Evolutionary conservation across 2,888 invertebrate species (phyloP), one percentile per base, ranked within the genome.

Genomic region (Boloria euphrosyne): DNA sequence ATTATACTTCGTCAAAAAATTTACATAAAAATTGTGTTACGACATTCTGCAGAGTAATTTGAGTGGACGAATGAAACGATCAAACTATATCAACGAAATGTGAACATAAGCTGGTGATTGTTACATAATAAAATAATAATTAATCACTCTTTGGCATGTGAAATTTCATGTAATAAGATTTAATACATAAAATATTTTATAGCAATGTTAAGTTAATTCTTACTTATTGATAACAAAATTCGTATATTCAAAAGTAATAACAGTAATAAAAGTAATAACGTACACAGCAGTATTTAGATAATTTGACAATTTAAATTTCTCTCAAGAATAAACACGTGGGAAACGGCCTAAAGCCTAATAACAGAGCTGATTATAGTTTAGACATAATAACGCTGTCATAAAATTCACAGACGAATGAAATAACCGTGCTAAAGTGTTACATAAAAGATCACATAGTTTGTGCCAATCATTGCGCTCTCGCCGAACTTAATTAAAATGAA

Each of bases 401-500:
- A 22, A 10, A 22, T 44, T n/a, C 22, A 44, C 14, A 57, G 27
- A 22, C 13, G 44, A n/a, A 57, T 57, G 81, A 81, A 82, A 79
- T 75, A 72, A 62, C 49, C 10, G 31, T 38, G 2, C 31, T 22
- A 38, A 38, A 38, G 22, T n/a, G 78, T 87, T 86, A 85, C 78
- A 80, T 84, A 86, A 87, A 86, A 75, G 74, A 80, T 69, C 60
- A 69, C 70, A 80, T 78, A 76, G 78, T 78, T 78, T 78, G 77
- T 70, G 69, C 73, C 74, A 73, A 76, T 77, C 74, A 80, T 53
- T 67, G 62, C 74, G 69, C 80, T 84, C 81, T 82, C 81, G 79
- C 66, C 80, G 75, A 77, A 82, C 77, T 76, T 78, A 85, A 84
- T 85, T 82, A 80, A 82, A 80, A 79, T 66, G 55, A 62, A 16